Conservation (phyloP, 2,113 vertebrate species). For the Carlito syrichta region DNA sequence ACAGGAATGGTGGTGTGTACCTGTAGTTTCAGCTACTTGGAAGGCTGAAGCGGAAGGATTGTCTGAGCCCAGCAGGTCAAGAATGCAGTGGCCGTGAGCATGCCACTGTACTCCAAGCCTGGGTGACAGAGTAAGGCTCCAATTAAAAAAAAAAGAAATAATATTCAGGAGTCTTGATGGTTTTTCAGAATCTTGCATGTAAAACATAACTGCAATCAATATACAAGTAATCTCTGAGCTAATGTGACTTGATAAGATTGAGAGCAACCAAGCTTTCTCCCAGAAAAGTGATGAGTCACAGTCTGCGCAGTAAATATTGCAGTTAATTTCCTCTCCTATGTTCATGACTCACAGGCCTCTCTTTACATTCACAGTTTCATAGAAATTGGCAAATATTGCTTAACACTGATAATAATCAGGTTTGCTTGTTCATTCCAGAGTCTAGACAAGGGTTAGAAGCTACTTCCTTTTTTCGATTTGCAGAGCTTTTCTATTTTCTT, state of each 20-base stretch:
- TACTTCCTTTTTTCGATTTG: background rate
- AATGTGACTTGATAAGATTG: background rate
- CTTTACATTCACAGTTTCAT: constrained; percentile 17
- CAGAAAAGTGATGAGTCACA: constrained; percentile 13
- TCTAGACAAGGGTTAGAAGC: constrained; percentile 34
- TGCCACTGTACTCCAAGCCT: too few species aligned
- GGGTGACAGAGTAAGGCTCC: too few species aligned
- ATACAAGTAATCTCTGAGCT: background rate
- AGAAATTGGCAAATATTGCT: constrained; percentile 28
- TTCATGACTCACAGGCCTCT: background rate
- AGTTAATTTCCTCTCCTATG: background rate
- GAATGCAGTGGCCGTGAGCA: too few species aligned
- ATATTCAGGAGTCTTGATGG: background rate
- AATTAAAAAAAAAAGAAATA: too few species aligned
- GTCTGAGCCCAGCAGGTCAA: too few species aligned
- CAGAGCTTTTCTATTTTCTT: constrained; percentile 8
- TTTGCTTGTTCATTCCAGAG: constrained; percentile 14
- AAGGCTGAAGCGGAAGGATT: too few species aligned
- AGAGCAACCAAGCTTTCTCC: background rate
- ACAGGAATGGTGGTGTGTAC: too few species aligned
- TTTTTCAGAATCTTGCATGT: background rate
- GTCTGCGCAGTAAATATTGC: background rate
- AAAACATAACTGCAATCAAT: background rate
- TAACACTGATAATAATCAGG: background rate
- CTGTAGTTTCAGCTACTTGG: too few species aligned